A percentile compares a stretch with the other conserved stretches of the same genome.
phyloP scores from a whole-genome alignment of 2,888 invertebrate genomes.

The Panopea generosa region DNA sequence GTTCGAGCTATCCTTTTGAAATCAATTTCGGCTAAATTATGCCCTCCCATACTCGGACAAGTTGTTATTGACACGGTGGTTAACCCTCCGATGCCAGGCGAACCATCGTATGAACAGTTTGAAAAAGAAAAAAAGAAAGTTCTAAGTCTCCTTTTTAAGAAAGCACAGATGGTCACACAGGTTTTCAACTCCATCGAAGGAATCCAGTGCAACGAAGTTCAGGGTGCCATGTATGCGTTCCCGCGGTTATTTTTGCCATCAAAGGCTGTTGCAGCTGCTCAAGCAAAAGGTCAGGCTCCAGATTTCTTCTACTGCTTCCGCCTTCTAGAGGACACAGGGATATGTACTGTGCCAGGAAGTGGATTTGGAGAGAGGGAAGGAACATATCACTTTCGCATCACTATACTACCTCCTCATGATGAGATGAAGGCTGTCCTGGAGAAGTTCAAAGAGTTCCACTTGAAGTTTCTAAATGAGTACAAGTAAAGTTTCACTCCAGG shows the following conservation, averaged over 20 bases:
- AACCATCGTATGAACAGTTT: conserved; percentile 89
- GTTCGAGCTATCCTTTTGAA: conserved; percentile 88
- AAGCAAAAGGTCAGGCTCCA: conserved; percentile 88
- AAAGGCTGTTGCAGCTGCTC: conserved; percentile 94
- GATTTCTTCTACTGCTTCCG: conserved; percentile 97
- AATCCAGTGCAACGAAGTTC: conserved; percentile 92
- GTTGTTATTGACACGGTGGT: conserved; percentile 95
- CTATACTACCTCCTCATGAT: conserved; percentile 95
- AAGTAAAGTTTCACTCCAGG: no score
- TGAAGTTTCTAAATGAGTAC: conserved; percentile 91
- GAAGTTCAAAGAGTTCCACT: conserved; percentile 93
- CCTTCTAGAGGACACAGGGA: conserved; percentile 94
- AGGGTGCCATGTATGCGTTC: conserved; percentile 99
- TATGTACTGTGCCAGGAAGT: conserved; percentile 91
- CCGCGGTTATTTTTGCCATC: conserved; percentile 93
- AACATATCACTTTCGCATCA: conserved; percentile 97
- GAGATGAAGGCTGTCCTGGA: conserved; percentile 93
- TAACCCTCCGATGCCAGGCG: conserved; percentile 93
- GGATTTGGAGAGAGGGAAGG: conserved; percentile 98
- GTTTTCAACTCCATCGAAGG: conserved; percentile 97
- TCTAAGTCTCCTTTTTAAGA: conserved; percentile 90
- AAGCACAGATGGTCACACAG: conserved; percentile 94
- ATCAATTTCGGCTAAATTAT: conserved; percentile 94
- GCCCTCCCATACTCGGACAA: conserved; percentile 96
- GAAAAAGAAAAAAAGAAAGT: conserved; percentile 90